Conservation (phyloP, 2,888 invertebrate genomes). For the Mythimna ferrago region DNA sequence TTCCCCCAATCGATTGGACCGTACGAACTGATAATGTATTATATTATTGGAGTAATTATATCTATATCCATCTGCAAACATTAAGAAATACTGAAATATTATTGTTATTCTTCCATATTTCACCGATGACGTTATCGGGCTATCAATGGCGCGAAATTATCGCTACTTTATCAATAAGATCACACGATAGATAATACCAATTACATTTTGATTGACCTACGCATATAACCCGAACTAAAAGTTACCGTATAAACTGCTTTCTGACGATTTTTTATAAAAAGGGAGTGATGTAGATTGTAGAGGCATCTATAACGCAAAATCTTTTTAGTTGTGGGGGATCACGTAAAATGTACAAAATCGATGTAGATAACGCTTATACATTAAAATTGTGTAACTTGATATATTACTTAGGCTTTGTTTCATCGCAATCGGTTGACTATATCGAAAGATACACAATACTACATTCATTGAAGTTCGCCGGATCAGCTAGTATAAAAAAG, state of each 20-base stretch:
- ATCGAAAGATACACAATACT: too few relatives aligned
- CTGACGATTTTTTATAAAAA: background rate
- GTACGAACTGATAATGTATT: slow-evolving; percentile 8
- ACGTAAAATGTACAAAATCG: too few relatives aligned
- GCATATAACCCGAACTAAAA: background rate
- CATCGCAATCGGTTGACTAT: too few relatives aligned
- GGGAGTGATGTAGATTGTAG: too few relatives aligned
- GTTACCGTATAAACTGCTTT: background rate
- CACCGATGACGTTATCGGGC: slow-evolving; percentile 22
- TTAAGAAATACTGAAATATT: slow-evolving; percentile 24
- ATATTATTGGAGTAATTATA: slow-evolving; percentile 19
- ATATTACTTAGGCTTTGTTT: too few relatives aligned
- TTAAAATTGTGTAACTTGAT: too few relatives aligned
- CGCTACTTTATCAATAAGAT: slow-evolving; percentile 43
- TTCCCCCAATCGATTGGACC: slow-evolving; percentile 5
- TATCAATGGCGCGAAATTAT: slow-evolving; percentile 39
- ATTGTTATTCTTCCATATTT: slow-evolving; percentile 20
- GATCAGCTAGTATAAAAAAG: too few relatives aligned
- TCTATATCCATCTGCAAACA: slow-evolving; percentile 9
- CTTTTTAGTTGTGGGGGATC: too few relatives aligned
- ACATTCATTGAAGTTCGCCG: too few relatives aligned
- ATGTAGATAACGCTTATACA: too few relatives aligned
- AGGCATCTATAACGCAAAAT: too few relatives aligned
- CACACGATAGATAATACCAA: slow-evolving; percentile 37
- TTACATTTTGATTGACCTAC: slow-evolving; percentile 48